Evolutionary conservation across 2,113 vertebrate species (phyloP).

Genomic region (Colius striatus): DNA sequence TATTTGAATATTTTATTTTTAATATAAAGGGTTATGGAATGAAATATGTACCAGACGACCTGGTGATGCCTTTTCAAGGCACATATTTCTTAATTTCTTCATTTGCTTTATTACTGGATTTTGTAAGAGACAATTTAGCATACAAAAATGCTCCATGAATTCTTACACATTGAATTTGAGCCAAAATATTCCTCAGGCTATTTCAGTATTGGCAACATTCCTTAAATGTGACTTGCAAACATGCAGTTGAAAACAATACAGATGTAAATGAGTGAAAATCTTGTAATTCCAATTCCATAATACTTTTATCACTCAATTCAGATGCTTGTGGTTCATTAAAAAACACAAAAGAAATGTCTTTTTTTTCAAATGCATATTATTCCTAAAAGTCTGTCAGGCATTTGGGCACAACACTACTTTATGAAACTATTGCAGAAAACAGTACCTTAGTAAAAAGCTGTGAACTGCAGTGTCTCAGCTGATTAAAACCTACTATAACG

Average conservation of each 20-base stretch:
- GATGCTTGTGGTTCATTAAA: constrained; percentile 20
- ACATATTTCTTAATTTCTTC: not conserved
- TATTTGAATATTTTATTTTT: not conserved
- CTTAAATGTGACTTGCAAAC: constrained; percentile 9
- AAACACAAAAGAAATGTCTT: not conserved
- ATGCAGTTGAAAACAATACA: constrained; percentile 40
- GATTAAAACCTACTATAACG: not conserved
- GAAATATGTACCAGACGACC: not conserved
- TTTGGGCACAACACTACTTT: not conserved
- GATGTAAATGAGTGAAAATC: constrained; percentile 43
- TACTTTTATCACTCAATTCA: constrained; percentile 41
- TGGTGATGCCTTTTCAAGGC: not conserved
- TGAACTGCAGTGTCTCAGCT: not conserved
- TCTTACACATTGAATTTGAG: not conserved
- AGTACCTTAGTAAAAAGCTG: not conserved
- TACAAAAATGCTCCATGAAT: not conserved
- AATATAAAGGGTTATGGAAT: not conserved
- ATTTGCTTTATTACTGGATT: not conserved
- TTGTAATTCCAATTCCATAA: constrained; percentile 32
- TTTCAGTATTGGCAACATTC: not conserved
- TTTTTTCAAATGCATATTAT: not conserved
- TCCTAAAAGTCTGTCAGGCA: not conserved
- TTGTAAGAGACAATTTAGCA: not conserved
- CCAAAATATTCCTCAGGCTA: constrained; percentile 16
- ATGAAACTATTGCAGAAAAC: not conserved